These are phyloP conservation scores for Cerastoderma edule DNA, from an alignment of 2,888 invertebrate genomes.

Conservation along the genomic window DNA sequence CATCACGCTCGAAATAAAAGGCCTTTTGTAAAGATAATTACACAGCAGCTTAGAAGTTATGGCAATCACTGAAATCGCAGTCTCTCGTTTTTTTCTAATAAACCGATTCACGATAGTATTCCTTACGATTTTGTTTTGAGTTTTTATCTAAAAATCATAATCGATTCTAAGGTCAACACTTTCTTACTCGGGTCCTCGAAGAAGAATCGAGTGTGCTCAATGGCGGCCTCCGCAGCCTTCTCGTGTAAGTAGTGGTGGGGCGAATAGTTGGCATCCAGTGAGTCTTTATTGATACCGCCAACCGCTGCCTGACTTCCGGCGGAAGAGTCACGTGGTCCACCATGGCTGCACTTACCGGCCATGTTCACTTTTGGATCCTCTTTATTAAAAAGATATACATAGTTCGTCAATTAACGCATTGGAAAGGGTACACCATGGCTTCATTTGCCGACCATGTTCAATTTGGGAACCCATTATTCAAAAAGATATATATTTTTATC, in stretches of 20 bases:
- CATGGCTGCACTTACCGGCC: slow-evolving; percentile 74
- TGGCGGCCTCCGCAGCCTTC: slow-evolving; percentile 64
- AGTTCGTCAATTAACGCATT: not conserved
- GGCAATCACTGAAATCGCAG: too few relatives aligned
- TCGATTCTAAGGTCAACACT: not conserved
- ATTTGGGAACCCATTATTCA: too few relatives aligned
- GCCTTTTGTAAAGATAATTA: too few relatives aligned
- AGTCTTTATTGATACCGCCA: slow-evolving; percentile 76
- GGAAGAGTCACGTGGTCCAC: slow-evolving; percentile 64
- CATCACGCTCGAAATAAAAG: too few relatives aligned
- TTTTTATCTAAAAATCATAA: too few relatives aligned
- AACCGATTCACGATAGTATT: too few relatives aligned
- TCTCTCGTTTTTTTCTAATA: too few relatives aligned
- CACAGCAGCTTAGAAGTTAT: too few relatives aligned
- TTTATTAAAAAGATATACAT: slow-evolving; percentile 13
- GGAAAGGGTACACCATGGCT: too few relatives aligned
- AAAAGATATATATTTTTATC: too few relatives aligned
- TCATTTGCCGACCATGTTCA: too few relatives aligned
- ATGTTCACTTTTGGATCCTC: slow-evolving; percentile 48
- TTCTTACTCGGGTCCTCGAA: slow-evolving; percentile 62
- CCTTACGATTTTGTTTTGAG: too few relatives aligned
- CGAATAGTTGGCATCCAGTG: slow-evolving; percentile 56
- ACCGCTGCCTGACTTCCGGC: slow-evolving; percentile 56
- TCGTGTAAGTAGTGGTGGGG: slow-evolving; percentile 63
- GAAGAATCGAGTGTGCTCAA: slow-evolving; percentile 66